Conservation (phyloP, 1,140 invertebrate species). For the Bombus superbus region DNA sequence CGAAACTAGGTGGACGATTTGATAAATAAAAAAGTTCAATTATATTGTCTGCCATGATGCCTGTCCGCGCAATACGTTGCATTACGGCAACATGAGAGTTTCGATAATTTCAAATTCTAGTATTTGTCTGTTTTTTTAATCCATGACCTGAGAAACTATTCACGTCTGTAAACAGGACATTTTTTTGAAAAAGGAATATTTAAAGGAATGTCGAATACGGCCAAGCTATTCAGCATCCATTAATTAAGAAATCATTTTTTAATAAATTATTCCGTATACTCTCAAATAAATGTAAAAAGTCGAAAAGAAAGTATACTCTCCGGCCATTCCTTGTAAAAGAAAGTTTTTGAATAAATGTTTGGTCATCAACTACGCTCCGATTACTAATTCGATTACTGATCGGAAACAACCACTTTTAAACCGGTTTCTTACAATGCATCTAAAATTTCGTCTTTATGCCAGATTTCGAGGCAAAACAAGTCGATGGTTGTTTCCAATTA, state of each 20-base stretch:
- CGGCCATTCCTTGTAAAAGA: not conserved
- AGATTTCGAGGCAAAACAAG: not conserved
- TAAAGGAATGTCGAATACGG: too few species aligned
- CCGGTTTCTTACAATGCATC: not conserved
- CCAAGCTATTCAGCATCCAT: not conserved
- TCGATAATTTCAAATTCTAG: too few species aligned
- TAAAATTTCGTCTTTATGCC: not conserved
- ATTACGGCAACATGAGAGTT: too few species aligned
- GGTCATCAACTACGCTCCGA: not conserved
- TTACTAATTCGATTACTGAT: not conserved
- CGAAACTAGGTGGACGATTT: too few species aligned
- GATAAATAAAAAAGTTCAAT: too few species aligned
- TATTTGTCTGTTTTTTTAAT: too few species aligned
- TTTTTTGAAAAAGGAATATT: too few species aligned
- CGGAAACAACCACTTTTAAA: too few species aligned
- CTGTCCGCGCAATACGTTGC: too few species aligned
- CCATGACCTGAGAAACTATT: too few species aligned
- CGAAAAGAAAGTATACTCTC: not conserved
- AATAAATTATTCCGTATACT: not conserved
- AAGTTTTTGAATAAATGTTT: not conserved
- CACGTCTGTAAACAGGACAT: too few species aligned
- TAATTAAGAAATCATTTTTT: not conserved
- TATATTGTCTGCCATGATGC: too few species aligned
- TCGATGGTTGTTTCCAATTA: not conserved
- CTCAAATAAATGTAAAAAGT: not conserved